Conservation (phyloP, 2,888 invertebrate genomes). For the Alcis repandata region DNA sequence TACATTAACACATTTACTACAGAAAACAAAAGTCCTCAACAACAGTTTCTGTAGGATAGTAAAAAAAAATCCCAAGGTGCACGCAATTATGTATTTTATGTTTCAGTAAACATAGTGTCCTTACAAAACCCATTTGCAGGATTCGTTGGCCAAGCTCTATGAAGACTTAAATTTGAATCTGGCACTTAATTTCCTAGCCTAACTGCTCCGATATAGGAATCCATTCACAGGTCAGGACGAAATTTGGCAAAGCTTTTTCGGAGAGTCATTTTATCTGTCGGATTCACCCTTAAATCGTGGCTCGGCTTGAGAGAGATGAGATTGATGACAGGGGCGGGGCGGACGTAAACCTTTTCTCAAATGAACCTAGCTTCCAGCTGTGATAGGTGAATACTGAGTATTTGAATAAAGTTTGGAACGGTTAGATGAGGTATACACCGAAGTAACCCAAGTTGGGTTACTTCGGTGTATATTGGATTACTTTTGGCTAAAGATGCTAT, state of each 20-base stretch:
- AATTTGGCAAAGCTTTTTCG: conserved; percentile 67
- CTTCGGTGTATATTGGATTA: too few relatives aligned
- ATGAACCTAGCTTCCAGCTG: conserved; percentile 39
- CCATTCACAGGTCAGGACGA: conserved; percentile 55
- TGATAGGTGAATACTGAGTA: conserved; percentile 5
- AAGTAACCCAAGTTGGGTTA: too few relatives aligned
- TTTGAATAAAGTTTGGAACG: conserved; percentile 9
- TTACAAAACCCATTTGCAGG: too few relatives aligned
- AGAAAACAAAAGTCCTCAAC: too few relatives aligned
- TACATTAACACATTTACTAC: too few relatives aligned
- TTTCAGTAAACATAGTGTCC: too few relatives aligned
- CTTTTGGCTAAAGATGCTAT: too few relatives aligned
- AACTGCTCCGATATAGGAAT: conserved; percentile 50
- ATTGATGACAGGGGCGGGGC: conserved; percentile 80
- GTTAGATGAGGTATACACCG: not conserved
- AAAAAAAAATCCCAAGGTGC: too few relatives aligned
- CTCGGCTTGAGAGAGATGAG: conserved; percentile 77
- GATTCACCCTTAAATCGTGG: conserved; percentile 57
- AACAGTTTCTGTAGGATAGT: too few relatives aligned
- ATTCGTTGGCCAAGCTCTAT: too few relatives aligned
- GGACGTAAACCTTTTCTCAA: conserved; percentile 53
- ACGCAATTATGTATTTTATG: too few relatives aligned
- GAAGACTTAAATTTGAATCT: conserved; percentile 4
- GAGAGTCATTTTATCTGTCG: conserved; percentile 57
- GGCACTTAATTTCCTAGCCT: conserved; percentile 18